Conservation (phyloP, 2,888 invertebrate species). For the Eudemis profundana region DNA sequence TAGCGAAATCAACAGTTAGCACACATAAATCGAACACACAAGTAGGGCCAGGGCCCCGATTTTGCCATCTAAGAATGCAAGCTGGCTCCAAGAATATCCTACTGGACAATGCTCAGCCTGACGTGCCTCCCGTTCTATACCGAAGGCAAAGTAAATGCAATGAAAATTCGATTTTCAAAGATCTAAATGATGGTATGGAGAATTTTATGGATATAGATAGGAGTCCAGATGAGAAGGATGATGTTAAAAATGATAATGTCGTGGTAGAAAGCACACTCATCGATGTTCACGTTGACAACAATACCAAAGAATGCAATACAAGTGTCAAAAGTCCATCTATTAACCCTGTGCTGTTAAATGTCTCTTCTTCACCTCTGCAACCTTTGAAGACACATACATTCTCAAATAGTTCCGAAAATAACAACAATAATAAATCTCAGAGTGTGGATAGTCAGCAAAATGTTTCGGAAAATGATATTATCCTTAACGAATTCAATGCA, state of each 20-base stretch:
- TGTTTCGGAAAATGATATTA: constrained; percentile 70
- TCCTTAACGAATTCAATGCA: constrained; percentile 71
- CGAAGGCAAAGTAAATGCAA: constrained; percentile 85
- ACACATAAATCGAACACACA: constrained; percentile 80
- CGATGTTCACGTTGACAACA: constrained; percentile 78
- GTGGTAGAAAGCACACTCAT: constrained; percentile 79
- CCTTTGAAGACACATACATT: constrained; percentile 80
- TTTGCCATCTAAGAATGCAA: constrained; percentile 91
- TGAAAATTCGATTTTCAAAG: constrained; percentile 78
- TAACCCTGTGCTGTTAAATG: constrained; percentile 77
- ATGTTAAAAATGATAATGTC: constrained; percentile 66
- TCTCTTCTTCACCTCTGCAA: constrained; percentile 79
- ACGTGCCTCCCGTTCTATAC: constrained; percentile 90
- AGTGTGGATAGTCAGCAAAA: constrained; percentile 71
- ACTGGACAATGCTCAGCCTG: constrained; percentile 90
- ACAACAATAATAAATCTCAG: constrained; percentile 72
- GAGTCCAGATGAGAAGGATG: constrained; percentile 60
- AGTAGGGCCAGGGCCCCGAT: constrained; percentile 88
- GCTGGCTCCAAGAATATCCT: constrained; percentile 92
- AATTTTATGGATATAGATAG: constrained; percentile 73
- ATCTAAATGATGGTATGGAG: constrained; percentile 73
- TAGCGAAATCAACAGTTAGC: constrained; percentile 81
- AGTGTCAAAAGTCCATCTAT: constrained; percentile 65
- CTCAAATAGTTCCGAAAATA: constrained; percentile 74
- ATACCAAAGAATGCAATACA: constrained; percentile 68